Base-by-base conservation (phyloP, 2,113 vertebrate genomes). In the Myrmecophaga tridactyla region DNA sequence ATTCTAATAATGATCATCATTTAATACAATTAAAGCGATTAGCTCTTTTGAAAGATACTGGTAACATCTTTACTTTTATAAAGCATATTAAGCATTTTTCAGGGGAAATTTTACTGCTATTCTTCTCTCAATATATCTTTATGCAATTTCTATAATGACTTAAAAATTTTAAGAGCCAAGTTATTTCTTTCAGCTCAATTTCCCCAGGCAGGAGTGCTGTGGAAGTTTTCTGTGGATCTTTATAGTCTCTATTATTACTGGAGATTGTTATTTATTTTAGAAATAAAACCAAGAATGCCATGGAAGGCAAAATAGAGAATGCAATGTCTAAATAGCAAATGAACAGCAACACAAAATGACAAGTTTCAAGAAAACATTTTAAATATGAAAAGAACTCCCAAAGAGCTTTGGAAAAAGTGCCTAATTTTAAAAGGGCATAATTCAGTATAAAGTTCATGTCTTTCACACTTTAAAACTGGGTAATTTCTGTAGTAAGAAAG, bases 351-450 rank as follows among this genome's bases (percentile, higher is more conserved):
- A 51, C 25, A 88, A 86, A 83, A 91, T 20, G 43, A 3, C 46
- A 96, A 73, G 23, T 87, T 87, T 94, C 18, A 95, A 94, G 60
- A 82, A 92, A 90, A 60, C 1, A 87, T 76, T 91, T 90, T 93
- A 76, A 92, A 95, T 31, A 92, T 80, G 51, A 76, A 89, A 87
- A 94, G 29, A 76, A 84, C 34, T 67, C 25, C 69, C 46, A 93
- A 46, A 65, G 29, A 80, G 70, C 80, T 81, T 80, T 86, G 8
- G 34, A 82, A 86, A 83, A 70, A 62, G 41, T 23, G 0, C 31
- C 2, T 60, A 76, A 75, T 70, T 83, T 90, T 78, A 81, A 94
- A 94, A 77, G 39, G 14, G 18, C 20, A 53, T 41, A 5, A 65
- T 81, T 92, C 48, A 39, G n/a, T 21, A 82, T 21, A 65, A 92